These are phyloP conservation scores for Zapus hudsonius DNA, from an alignment of 2,113 vertebrate genomes.

Conservation along the genomic window DNA sequence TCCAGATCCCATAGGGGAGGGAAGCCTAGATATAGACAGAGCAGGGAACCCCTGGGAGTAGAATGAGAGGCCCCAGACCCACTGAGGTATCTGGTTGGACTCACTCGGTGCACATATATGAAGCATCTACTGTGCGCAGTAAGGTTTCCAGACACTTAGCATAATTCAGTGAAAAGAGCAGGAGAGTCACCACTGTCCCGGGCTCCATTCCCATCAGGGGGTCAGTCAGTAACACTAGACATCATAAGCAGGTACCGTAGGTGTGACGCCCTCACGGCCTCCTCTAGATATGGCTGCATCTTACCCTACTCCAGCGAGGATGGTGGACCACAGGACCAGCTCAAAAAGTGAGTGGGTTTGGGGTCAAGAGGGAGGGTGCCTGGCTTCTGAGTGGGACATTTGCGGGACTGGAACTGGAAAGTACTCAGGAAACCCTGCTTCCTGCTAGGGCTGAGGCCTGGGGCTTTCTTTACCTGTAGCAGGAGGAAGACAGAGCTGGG, in stretches of 20 bases:
- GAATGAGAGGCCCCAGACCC: background rate
- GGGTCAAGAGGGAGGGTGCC: too few species aligned
- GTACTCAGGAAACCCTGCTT: background rate
- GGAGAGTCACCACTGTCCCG: background rate
- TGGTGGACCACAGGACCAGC: constrained; percentile 91
- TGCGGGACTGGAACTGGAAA: background rate
- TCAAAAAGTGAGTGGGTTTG: constrained; percentile 91
- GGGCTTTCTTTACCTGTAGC: background rate
- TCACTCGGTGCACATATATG: fast-evolving
- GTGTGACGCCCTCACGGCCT: constrained; percentile 74
- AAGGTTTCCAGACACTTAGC: background rate
- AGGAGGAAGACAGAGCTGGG: background rate
- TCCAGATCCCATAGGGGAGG: background rate
- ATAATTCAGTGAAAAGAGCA: background rate
- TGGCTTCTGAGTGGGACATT: fast-evolving
- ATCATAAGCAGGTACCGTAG: constrained; percentile 71
- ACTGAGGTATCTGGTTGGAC: background rate
- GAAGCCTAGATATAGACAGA: too few species aligned
- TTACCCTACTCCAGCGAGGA: constrained; percentile 88
- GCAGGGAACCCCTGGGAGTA: background rate
- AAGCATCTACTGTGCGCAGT: background rate
- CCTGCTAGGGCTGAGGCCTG: background rate
- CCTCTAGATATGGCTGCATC: constrained; percentile 92
- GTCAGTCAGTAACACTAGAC: constrained; percentile 38
- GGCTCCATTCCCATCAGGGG: background rate